These are phyloP conservation scores for Euphonia xanthogaster DNA, from an alignment of 2,797 vertebrate species.

Conservation along the genomic window DNA sequence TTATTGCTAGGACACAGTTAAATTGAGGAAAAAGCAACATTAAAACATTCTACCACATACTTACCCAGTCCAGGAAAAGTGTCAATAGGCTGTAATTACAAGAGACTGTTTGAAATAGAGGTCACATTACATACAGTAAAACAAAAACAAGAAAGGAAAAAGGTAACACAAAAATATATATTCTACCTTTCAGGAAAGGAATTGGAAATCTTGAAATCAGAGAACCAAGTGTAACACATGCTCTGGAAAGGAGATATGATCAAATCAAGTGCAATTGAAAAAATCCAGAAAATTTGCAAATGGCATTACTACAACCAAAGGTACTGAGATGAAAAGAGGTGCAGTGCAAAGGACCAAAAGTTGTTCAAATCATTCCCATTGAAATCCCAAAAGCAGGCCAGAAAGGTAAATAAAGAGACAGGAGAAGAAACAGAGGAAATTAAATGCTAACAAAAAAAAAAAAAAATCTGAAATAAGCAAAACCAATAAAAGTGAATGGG, in stretches of 20 bases:
- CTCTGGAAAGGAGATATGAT: neutral
- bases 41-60: neutral
- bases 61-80: neutral
- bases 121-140: neutral
- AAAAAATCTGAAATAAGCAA: neutral
- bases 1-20: neutral
- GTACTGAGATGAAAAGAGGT: neutral
- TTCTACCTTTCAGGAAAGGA: neutral
- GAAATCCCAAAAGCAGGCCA: neutral
- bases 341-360: neutral
- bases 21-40: neutral
- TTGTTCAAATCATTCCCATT: neutral
- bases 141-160: neutral
- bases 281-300: neutral
- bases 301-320: neutral
- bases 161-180: neutral
- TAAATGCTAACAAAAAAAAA: neutral
- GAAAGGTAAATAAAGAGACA: neutral
- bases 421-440: neutral
- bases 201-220: neutral
- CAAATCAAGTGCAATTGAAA: neutral
- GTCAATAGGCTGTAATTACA: neutral
- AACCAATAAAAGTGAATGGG: neutral
- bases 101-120: neutral
- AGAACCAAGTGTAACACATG: neutral